Conservation (phyloP, 2,797 vertebrate species). For the Cephalopachus bancanus region DNA sequence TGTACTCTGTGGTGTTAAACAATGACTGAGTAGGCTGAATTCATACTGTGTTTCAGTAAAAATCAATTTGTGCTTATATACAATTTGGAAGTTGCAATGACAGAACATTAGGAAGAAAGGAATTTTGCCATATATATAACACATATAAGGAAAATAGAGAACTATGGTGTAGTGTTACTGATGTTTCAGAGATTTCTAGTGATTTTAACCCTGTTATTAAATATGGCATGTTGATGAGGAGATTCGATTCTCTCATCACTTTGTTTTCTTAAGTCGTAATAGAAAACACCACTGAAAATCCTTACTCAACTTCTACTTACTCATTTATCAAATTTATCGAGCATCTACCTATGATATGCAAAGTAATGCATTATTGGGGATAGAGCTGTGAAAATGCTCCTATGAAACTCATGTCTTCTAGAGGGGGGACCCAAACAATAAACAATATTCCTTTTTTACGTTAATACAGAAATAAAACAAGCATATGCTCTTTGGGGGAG, state of each 20-base stretch:
- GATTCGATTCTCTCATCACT: conserved; percentile 21
- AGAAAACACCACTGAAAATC: conserved; percentile 9
- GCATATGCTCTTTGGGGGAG: neutral
- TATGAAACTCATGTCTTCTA: neutral
- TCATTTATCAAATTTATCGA: conserved; percentile 36
- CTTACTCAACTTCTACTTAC: neutral
- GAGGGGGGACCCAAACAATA: neutral
- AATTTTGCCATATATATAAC: neutral
- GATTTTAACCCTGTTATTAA: conserved; percentile 33
- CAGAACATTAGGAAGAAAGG: conserved; percentile 26
- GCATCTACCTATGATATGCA: neutral
- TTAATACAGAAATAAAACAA: neutral
- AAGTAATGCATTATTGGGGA: neutral
- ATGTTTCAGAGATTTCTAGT: neutral
- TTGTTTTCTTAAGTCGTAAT: conserved; percentile 42
- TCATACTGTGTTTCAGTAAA: conserved; percentile 9
- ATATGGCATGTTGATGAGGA: neutral
- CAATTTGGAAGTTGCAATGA: conserved; percentile 35
- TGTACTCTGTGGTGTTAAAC: neutral
- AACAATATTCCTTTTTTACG: neutral
- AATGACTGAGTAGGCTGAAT: conserved; percentile 26
- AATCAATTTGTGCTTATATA: neutral
- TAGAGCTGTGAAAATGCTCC: conserved; percentile 14
- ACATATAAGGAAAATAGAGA: conserved; percentile 4
- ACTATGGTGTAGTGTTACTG: conserved; percentile 24